Evolutionary conservation across 2,797 vertebrate species (phyloP).

Genomic region (Erethizon dorsatum): DNA sequence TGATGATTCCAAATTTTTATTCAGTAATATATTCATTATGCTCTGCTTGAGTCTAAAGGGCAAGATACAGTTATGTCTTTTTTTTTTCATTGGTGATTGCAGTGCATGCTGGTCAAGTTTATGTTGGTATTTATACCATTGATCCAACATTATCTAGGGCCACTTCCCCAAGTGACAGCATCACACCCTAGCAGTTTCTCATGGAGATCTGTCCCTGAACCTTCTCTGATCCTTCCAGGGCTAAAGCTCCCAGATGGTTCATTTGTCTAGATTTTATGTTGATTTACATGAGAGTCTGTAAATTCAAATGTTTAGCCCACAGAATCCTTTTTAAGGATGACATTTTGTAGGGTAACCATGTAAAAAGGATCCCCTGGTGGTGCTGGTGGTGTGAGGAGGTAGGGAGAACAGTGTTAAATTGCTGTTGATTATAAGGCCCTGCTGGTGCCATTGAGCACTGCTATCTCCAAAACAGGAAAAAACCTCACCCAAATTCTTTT

Average conservation of each 20-base stretch:
- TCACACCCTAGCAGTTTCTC: rapidly evolving
- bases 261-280: conserved; percentile 7
- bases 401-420: neutral
- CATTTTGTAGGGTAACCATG: neutral
- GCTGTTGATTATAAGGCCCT: neutral
- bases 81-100: neutral
- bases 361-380: neutral
- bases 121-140: neutral
- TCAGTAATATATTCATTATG: neutral
- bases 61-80: neutral
- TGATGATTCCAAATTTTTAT: conserved; percentile 40
- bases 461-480: neutral
- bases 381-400: neutral
- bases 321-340: conserved; percentile 45
- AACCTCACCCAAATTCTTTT: neutral
- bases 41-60: neutral
- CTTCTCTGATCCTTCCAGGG: neutral
- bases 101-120: neutral
- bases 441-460: neutral
- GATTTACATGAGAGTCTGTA: neutral
- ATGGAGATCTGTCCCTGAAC: neutral
- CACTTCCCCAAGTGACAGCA: neutral
- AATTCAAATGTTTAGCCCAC: neutral
- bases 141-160: no score
- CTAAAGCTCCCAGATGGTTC: neutral